phyloP scores from a whole-genome alignment of 2,888 invertebrate genomes.

The Trichopria drosophilae region DNA sequence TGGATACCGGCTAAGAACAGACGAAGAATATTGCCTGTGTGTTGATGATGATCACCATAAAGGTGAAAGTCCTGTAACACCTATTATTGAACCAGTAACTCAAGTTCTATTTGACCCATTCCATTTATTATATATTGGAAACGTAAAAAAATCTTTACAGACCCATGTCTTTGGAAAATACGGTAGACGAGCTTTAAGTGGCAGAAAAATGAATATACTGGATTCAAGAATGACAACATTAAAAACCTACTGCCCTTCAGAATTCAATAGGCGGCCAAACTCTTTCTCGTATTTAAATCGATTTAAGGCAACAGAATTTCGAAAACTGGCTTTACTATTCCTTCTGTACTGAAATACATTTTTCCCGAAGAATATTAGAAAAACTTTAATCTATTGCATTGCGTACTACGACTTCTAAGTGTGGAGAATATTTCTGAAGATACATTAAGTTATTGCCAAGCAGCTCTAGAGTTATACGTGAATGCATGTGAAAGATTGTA shows the following conservation, averaged over 20 bases:
- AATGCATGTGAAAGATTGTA: neutral
- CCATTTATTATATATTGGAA: neutral
- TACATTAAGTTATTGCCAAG: slow-evolving; percentile 3
- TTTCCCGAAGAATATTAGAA: slow-evolving; percentile 9
- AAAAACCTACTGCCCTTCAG: slow-evolving; percentile 9
- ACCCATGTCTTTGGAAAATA: neutral
- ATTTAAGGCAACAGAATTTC: slow-evolving; percentile 24
- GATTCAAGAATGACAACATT: slow-evolving; percentile 8
- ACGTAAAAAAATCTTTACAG: neutral
- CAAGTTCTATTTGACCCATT: neutral
- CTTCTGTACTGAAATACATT: slow-evolving; percentile 11
- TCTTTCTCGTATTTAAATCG: slow-evolving; percentile 7
- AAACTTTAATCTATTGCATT: slow-evolving; percentile 18
- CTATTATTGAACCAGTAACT: slow-evolving; percentile 1
- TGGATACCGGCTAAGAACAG: neutral
- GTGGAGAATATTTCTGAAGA: neutral
- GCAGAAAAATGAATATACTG: neutral
- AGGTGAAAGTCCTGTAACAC: neutral
- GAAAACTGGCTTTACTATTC: too few relatives aligned
- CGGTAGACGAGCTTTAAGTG: neutral
- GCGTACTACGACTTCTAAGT: slow-evolving; percentile 1
- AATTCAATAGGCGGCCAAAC: slow-evolving; percentile 23
- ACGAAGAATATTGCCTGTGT: neutral
- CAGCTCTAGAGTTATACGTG: slow-evolving; percentile 7
- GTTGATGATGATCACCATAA: neutral